phyloP scores from a whole-genome alignment of 1,140 invertebrate genomes.

The Caerostris darwini region DNA sequence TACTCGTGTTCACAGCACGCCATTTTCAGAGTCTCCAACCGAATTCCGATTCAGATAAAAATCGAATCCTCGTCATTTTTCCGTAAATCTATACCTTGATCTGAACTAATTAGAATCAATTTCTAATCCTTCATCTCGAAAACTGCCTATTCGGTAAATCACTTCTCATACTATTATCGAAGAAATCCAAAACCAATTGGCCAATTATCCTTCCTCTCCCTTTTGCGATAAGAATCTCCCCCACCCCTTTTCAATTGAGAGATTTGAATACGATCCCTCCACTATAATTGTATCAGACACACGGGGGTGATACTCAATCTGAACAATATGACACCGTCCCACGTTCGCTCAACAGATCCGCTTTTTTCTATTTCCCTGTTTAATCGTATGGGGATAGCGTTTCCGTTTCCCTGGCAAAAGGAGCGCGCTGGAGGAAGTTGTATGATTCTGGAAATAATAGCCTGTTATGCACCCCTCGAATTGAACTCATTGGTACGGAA shows the following conservation, averaged over 20 bases:
- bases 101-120: conserved; percentile 10
- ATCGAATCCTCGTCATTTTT: background rate
- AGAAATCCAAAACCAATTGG: conserved; percentile 54
- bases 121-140: conserved; percentile 33
- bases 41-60: background rate
- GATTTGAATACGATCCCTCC: conserved; percentile 69
- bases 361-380: conserved; percentile 69
- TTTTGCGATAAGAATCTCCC: conserved; percentile 56
- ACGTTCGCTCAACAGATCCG: background rate
- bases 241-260: conserved; percentile 32
- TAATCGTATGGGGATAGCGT: conserved; percentile 62
- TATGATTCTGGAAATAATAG: conserved; percentile 13
- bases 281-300: conserved; percentile 57
- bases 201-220: conserved; percentile 40
- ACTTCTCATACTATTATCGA: conserved; percentile 31
- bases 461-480: background rate
- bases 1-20: too few relatives aligned
- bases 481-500: background rate
- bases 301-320: conserved; percentile 62
- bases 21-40: background rate
- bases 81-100: background rate
- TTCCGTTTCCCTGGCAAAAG: conserved; percentile 19
- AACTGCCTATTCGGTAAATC: conserved; percentile 21
- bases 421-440: background rate
- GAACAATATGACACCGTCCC: conserved; percentile 71